phyloP scores from a whole-genome alignment of 2,888 invertebrate genomes.

The Thumatha senex region DNA sequence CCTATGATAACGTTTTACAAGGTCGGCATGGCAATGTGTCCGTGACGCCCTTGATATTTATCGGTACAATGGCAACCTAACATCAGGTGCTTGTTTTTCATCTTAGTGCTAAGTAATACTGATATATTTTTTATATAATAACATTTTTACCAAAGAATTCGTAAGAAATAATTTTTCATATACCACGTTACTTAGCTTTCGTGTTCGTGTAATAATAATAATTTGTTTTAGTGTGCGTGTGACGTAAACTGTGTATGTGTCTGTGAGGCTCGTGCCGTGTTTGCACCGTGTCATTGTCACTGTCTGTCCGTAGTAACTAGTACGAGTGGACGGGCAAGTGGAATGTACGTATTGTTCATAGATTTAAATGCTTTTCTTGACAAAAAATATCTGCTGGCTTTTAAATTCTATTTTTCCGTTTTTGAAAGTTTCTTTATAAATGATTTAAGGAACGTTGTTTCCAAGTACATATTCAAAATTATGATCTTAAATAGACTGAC shows the following conservation, averaged over 20 bases:
- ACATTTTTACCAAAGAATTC: not conserved
- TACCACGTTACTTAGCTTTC: constrained; percentile 42
- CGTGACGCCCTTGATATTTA: too few relatives aligned
- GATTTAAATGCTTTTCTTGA: constrained; percentile 5
- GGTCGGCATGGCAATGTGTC: too few relatives aligned
- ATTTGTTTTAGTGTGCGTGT: constrained; percentile 37
- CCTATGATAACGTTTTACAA: too few relatives aligned
- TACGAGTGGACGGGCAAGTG: constrained; percentile 35
- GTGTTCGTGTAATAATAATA: constrained; percentile 50
- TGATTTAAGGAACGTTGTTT: too few relatives aligned
- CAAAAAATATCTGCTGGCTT: not conserved
- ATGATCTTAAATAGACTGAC: too few relatives aligned
- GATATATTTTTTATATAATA: too few relatives aligned
- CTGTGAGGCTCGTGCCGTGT: constrained; percentile 48
- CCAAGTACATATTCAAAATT: too few relatives aligned
- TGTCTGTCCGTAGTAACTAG: constrained; percentile 21
- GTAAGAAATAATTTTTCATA: constrained; percentile 47
- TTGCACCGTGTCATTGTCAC: constrained; percentile 37
- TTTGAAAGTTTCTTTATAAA: too few relatives aligned
- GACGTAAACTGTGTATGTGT: constrained; percentile 38
- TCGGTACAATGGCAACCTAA: too few relatives aligned
- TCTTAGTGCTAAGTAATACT: too few relatives aligned
- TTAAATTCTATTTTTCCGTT: too few relatives aligned
- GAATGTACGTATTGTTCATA: constrained; percentile 24
- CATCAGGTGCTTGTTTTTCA: too few relatives aligned